Evolutionary conservation across 2,888 invertebrate genomes (phyloP), one percentile per base, ranked within the genome.

Genomic region (Exocentrus adspersus): DNA sequence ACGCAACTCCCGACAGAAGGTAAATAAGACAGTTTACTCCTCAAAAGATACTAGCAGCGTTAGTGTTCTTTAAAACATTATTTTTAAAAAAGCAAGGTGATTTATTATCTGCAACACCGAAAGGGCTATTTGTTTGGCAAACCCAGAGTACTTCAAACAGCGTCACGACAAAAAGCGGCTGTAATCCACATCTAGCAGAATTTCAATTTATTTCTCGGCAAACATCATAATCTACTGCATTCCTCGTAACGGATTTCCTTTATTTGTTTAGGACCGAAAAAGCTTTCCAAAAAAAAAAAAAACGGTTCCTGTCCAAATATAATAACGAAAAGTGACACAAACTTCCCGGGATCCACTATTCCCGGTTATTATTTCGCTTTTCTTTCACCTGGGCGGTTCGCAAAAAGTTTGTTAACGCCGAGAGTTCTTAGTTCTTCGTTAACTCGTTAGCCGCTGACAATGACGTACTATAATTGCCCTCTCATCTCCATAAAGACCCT

Each of bases 1-100:
- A 89, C 89, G 64, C 89, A 89, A 79, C 85, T 88, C 73, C 90
- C 90, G 57, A 91, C 90, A 21, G 91, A 91, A 86, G 88, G 89
- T 88, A 83, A 83, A 76, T n/a, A 32, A 9, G 12, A 14, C 9
- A 21, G 0, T 41, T 14, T 2, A 19, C 20, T 50, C 24, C 14
- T 21, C 9, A 16, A 16, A 30, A 5, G 10, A 16, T 4, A 10
- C 20, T 28, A 6, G n/a, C 5, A 30, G 7, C 9, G 30, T 7
- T 9, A 30, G 37, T n/a, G 5, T 37, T 37, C 12, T 14, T 37
- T n/a, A 37, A n/a, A 37, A 37, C n/a, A 37, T 12, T 37, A 37
- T 12, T 37, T 37, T n/a, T 12, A 30, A n/a, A n/a, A n/a, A n/a
- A n/a, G n/a, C n/a, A n/a, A n/a, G n/a, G n/a, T n/a, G n/a, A n/a